These are phyloP conservation scores for Apeltes quadracus DNA, from an alignment of 2,113 vertebrate genomes.

Conservation along the genomic window DNA sequence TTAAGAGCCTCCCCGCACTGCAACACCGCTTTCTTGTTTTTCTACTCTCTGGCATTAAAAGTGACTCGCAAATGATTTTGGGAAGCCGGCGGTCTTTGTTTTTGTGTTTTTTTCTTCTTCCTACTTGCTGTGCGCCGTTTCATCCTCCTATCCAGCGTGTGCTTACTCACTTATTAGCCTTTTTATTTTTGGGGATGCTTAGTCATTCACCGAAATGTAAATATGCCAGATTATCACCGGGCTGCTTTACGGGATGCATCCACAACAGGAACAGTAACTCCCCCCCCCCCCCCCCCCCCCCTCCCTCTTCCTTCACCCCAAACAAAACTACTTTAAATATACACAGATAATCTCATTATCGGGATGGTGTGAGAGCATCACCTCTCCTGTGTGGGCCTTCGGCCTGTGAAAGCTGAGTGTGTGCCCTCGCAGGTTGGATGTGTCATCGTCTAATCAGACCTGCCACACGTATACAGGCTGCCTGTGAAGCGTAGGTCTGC, in stretches of 20 bases:
- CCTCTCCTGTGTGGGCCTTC: neutral
- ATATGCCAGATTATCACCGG: neutral
- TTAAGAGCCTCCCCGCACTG: neutral
- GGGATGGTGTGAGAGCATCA: neutral
- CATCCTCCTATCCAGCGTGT: neutral
- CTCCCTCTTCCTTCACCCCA: neutral
- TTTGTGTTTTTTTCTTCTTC: slow-evolving; percentile 2
- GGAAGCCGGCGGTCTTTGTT: slow-evolving; percentile 45
- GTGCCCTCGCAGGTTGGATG: slow-evolving; percentile 19
- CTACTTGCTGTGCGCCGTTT: neutral
- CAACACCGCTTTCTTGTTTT: neutral
- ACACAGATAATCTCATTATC: neutral
- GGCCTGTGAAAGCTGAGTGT: slow-evolving; percentile 12
- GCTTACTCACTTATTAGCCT: neutral
- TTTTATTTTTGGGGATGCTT: neutral
- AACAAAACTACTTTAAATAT: neutral
- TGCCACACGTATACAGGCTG: slow-evolving; percentile 5
- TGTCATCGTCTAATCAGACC: slow-evolving; percentile 49
- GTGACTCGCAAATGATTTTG: neutral
- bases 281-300: neutral
- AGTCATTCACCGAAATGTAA: neutral
- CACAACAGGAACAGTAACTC: neutral
- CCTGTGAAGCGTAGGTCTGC: slow-evolving; percentile 30
- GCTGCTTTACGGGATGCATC: slow-evolving; percentile 42
- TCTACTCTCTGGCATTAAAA: neutral